Evolutionary conservation across 2,113 vertebrate genomes (phyloP).

Genomic region (Pomatorhinus ruficollis): DNA sequence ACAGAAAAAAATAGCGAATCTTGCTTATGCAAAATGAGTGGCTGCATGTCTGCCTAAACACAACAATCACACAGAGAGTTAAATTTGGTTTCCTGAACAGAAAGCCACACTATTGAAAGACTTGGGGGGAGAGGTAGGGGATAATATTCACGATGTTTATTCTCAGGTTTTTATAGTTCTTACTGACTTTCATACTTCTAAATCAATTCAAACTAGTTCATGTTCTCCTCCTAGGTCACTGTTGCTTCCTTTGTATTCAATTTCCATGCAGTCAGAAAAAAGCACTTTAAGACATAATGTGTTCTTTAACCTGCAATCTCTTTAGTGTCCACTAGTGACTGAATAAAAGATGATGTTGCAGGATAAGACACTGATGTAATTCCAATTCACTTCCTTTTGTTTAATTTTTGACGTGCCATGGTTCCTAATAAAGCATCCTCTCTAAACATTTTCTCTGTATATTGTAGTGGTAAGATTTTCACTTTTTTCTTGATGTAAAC

Average conservation of each 20-base stretch:
- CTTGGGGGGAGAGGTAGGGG: too few relatives aligned
- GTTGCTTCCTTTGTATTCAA: neutral
- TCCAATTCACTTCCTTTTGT: neutral
- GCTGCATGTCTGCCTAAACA: neutral
- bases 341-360: neutral
- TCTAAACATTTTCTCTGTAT: neutral
- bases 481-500: neutral
- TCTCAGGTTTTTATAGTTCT: neutral
- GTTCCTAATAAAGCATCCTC: neutral
- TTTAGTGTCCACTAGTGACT: neutral
- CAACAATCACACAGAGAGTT: neutral
- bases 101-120: neutral
- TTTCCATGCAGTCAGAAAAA: neutral
- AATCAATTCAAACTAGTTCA: neutral
- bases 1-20: neutral
- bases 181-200: neutral
- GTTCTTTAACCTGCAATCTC: neutral
- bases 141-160: neutral
- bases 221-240: neutral
- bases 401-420: neutral
- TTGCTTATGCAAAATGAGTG: neutral
- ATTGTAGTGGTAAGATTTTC: neutral
- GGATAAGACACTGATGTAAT: neutral
- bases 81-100: neutral
- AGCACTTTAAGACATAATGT: neutral